These are phyloP conservation scores for Tachina lurida DNA, from an alignment of 2,888 invertebrate species.

Conservation along the genomic window DNA sequence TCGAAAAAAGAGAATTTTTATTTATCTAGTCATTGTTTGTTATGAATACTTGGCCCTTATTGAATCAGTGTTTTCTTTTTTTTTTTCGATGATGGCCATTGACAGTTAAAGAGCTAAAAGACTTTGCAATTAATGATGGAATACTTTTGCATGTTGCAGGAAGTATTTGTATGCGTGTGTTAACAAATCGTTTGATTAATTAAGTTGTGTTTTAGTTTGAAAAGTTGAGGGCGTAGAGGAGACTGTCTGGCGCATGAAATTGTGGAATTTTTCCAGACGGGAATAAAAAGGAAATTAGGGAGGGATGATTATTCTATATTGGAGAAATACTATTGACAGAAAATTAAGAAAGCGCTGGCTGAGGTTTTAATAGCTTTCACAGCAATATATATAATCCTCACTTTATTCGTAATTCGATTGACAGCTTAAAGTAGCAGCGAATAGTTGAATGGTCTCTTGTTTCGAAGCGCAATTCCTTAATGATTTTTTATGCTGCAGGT, in stretches of 20 bases:
- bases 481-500: no score
- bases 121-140: constrained; percentile 30
- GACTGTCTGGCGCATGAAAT: background rate
- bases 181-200: constrained; percentile 13
- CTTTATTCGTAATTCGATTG: no score
- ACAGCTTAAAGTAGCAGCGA: no score
- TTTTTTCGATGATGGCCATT: background rate
- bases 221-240: background rate
- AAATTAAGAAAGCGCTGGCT: no score
- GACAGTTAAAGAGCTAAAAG: constrained; percentile 20
- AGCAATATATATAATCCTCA: no score
- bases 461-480: no score
- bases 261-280: background rate
- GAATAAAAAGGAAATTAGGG: background rate
- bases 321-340: no score
- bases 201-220: background rate
- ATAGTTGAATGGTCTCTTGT: no score
- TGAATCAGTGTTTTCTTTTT: constrained; percentile 4
- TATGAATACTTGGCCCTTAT: constrained; percentile 32
- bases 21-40: constrained; percentile 4
- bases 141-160: background rate
- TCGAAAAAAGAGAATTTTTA: constrained; percentile 7
- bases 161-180: background rate
- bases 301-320: no score
- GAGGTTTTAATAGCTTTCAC: no score